A percentile compares a stretch with the other conserved stretches of the same genome.
Conservation (phyloP, 1,140 invertebrate species). For the Drosophila grimshawi region DNA sequence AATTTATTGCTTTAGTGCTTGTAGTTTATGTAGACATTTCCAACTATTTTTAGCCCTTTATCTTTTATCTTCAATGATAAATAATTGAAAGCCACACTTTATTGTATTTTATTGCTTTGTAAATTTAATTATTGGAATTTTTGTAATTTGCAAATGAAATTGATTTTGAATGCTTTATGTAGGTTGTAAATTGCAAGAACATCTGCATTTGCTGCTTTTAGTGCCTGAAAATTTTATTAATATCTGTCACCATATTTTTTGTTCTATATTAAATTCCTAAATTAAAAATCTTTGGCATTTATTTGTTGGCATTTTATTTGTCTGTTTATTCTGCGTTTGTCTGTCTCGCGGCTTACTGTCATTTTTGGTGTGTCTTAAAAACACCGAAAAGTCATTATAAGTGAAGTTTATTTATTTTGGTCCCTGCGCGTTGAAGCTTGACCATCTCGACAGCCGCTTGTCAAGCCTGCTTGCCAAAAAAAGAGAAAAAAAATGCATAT, state of each 20-base stretch:
- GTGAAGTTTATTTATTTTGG: conserved; percentile 70
- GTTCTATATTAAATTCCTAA: not conserved
- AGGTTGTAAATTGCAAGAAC: not conserved
- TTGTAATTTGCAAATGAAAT: not conserved
- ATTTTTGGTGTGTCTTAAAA: conserved; percentile 8
- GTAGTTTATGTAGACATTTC: not conserved
- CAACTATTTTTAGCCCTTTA: conserved; percentile 1
- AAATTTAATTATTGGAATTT: not conserved
- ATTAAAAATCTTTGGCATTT: not conserved
- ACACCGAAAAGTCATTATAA: conserved; percentile 50
- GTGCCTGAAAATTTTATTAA: not conserved
- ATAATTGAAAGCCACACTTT: not conserved
- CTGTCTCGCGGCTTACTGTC: conserved; percentile 11
- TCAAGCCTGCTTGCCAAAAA: conserved; percentile 35
- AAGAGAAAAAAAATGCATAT: conserved; percentile 11
- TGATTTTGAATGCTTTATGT: not conserved
- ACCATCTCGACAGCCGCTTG: conserved; percentile 19
- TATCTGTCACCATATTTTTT: conserved; percentile 1
- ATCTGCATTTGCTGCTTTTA: not conserved
- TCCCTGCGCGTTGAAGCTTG: conserved; percentile 53
- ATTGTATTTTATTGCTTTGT: not conserved
- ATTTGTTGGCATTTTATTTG: conserved; percentile 39
- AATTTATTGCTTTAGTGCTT: conserved; percentile 9
- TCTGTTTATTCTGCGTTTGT: conserved; percentile 17
- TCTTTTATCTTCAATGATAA: not conserved